A percentile compares a stretch with the other conserved stretches of the same genome.
phyloP scores from a whole-genome alignment of 2,888 invertebrate genomes.

The Leptopilina drosophilae region DNA sequence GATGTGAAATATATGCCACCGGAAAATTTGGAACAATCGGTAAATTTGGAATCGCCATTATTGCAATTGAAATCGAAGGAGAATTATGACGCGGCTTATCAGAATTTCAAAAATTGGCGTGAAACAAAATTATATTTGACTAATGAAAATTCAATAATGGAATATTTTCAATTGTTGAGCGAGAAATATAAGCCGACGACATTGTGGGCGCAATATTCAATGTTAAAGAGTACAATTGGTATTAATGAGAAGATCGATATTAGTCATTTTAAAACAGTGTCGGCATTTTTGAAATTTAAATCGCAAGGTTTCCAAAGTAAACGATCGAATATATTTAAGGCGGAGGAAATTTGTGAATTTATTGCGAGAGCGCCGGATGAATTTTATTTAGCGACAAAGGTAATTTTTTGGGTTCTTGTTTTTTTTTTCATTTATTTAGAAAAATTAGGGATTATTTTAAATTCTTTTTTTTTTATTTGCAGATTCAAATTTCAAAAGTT shows the following conservation, averaged over 20 bases:
- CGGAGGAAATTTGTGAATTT: background rate
- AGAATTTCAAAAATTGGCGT: background rate
- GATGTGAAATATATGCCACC: background rate
- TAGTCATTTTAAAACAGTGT: background rate
- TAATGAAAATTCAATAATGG: background rate
- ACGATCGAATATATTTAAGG: background rate
- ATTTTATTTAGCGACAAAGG: constrained; percentile 1
- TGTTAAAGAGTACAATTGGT: background rate
- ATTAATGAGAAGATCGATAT: background rate
- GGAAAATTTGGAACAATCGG: background rate
- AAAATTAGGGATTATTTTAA: too few relatives aligned
- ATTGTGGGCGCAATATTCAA: constrained; percentile 8
- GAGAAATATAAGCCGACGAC: constrained; percentile 5
- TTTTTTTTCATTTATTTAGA: too few relatives aligned
- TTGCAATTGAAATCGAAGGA: background rate
- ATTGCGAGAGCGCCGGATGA: background rate
- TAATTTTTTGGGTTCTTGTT: background rate
- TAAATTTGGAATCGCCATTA: background rate
- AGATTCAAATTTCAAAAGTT: too few relatives aligned
- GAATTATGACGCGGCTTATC: background rate
- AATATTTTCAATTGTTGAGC: background rate
- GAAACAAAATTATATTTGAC: background rate
- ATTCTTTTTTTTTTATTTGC: too few relatives aligned
- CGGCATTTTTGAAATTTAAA: background rate
- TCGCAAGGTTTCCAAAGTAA: background rate